Percentiles rank a stretch among this genome's conserved stretches.
phyloP scores from a whole-genome alignment of 2,113 vertebrate genomes.

The Rhinolophus ferrumequinum region DNA sequence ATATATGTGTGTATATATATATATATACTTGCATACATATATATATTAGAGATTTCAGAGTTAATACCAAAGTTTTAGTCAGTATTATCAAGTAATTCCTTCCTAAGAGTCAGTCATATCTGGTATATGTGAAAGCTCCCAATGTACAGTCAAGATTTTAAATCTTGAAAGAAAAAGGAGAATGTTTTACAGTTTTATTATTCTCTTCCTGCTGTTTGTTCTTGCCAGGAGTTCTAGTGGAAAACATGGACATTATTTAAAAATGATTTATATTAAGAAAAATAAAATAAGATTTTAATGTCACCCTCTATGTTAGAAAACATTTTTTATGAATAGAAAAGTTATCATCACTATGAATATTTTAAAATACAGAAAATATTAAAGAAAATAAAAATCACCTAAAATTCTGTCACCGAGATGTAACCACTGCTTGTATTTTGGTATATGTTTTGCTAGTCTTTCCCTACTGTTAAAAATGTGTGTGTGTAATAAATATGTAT shows the following conservation, averaged over 20 bases:
- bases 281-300: not conserved
- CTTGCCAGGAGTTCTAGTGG: conserved; percentile 28
- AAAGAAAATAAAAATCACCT: conserved; percentile 30
- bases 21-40: not conserved
- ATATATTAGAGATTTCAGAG: not conserved
- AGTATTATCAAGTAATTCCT: not conserved
- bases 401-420: not conserved
- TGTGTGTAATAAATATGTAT: not conserved
- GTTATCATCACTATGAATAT: not conserved
- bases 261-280: conserved; percentile 31
- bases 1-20: too few relatives aligned
- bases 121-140: not conserved
- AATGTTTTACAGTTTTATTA: conserved; percentile 16
- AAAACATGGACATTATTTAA: conserved; percentile 36
- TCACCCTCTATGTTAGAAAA: conserved; percentile 1
- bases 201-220: not conserved
- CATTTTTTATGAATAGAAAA: conserved; percentile 2
- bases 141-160: not conserved
- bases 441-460: not conserved
- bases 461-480: not conserved
- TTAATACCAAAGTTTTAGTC: not conserved
- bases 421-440: conserved; percentile 1
- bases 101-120: not conserved
- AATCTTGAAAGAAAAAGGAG: not conserved
- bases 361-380: conserved; percentile 49